Evolutionary conservation across 1,140 invertebrate genomes (phyloP).

Genomic region (Reticulitermes speratus): DNA sequence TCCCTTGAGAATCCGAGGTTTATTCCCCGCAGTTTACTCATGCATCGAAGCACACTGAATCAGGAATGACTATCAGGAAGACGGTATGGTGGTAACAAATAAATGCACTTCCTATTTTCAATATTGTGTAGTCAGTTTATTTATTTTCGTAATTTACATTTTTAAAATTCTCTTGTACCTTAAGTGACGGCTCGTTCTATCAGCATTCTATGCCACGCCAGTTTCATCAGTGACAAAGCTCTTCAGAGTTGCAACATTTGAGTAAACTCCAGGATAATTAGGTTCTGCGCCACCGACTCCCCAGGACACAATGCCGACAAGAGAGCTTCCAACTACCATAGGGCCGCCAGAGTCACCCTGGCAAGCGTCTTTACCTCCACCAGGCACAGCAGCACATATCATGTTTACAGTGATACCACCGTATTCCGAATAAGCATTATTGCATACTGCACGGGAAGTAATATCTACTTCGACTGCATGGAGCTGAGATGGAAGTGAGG

Average conservation of each 20-base stretch:
- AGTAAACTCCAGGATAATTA: constrained; percentile 68
- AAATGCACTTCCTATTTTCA: no score
- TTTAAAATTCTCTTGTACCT: no score
- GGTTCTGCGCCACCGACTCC: constrained; percentile 52
- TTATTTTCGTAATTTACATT: no score
- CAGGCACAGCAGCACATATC: background rate
- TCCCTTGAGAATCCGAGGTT: no score
- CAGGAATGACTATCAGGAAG: no score
- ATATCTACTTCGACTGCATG: background rate
- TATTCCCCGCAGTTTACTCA: no score
- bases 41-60: no score
- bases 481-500: background rate
- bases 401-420: background rate
- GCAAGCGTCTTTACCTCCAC: constrained; percentile 27
- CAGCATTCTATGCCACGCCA: background rate
- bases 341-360: constrained; percentile 41
- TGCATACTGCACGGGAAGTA: background rate
- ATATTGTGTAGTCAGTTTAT: no score
- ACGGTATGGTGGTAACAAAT: no score
- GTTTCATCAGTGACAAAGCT: constrained; percentile 55
- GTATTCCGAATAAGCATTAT: background rate
- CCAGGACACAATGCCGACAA: constrained; percentile 51
- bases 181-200: no score
- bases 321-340: constrained; percentile 35
- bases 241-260: constrained; percentile 60